Base-by-base conservation (phyloP, 2,113 vertebrate species). In the Lasiurus borealis region DNA sequence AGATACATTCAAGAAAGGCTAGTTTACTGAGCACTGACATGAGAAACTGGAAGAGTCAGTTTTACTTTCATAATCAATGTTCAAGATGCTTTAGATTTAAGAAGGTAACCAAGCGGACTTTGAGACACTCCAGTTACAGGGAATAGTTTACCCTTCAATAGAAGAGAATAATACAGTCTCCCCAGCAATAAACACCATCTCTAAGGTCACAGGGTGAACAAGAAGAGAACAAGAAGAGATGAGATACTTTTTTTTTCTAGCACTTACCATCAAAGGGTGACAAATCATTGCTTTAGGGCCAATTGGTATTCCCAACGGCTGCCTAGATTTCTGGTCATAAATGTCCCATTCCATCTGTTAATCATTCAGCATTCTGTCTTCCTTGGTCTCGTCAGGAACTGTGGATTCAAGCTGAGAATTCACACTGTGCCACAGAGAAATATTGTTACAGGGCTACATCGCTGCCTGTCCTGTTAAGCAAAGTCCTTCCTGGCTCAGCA, bases 281-380 rank as follows among this genome's bases (percentile, higher is more conserved):
- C n/a, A 93, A 46, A 84, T 46, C 82, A 66, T 46, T 82, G 59
- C 54, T 92, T 93, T 85, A 85, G 66, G 13, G n/a, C 27, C 68
- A 89, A 44, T 1, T 48, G 52, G 46, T 44, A 68, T 46, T 66
- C 52, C 48, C 31, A 64, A 4, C 23, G 7, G 54, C 85, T 1
- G 54, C 25, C 25, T 78, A 48, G 31, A 57, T 19, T 69, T 76
- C n/a, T 4, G 31, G 48, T 88, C 68, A n/a, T 77, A 73, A 73
- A 1, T 84, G 36, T 77, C 46, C 75, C 25, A 81, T 86, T 86
- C 64, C 68, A 66, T 46, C 2, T 66, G 71, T 29, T 62, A 44
- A 73, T 68, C 25, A 44, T 29, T 46, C 76, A 87, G 80, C 52
- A 76, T 13, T 81, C 50, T 85, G 36, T 90, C 34, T 87, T 75